Evolutionary conservation across 2,888 invertebrate species (phyloP).

Genomic region (Catocala fraxini): DNA sequence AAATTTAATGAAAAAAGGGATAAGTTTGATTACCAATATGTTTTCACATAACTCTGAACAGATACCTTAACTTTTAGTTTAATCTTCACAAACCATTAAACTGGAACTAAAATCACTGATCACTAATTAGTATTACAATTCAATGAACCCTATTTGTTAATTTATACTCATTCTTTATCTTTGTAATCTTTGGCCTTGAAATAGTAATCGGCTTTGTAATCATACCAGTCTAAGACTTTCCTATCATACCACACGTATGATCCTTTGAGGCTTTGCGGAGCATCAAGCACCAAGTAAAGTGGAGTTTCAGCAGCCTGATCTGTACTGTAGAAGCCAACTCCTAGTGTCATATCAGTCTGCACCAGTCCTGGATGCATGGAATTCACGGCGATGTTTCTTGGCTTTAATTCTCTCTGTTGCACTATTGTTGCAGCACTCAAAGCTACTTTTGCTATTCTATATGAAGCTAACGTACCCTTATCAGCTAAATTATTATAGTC

Average conservation of each 20-base stretch:
- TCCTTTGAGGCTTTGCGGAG: conserved; percentile 86
- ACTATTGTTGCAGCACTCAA: conserved; percentile 89
- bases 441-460: conserved; percentile 91
- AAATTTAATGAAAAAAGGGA: conserved; percentile 20
- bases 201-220: conserved; percentile 75
- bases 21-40: conserved; percentile 11
- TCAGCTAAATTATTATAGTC: conserved; percentile 66
- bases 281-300: conserved; percentile 82
- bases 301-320: conserved; percentile 88
- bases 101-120: not conserved
- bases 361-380: conserved; percentile 92
- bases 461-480: conserved; percentile 88
- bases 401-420: conserved; percentile 88
- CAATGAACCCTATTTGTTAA: not conserved
- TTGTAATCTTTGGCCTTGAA: not conserved
- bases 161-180: not conserved
- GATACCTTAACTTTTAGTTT: conserved; percentile 17
- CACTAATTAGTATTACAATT: not conserved
- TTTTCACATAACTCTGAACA: conserved; percentile 9
- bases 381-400: conserved; percentile 88
- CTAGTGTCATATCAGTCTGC: conserved; percentile 91
- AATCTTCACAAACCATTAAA: conserved; percentile 13
- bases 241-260: conserved; percentile 89
- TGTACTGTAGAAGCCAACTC: conserved; percentile 85
- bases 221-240: conserved; percentile 87